A percentile compares a stretch with the other conserved stretches of the same genome.
Conservation (phyloP, 2,113 vertebrate species). For the Amblyopsis rosae region DNA sequence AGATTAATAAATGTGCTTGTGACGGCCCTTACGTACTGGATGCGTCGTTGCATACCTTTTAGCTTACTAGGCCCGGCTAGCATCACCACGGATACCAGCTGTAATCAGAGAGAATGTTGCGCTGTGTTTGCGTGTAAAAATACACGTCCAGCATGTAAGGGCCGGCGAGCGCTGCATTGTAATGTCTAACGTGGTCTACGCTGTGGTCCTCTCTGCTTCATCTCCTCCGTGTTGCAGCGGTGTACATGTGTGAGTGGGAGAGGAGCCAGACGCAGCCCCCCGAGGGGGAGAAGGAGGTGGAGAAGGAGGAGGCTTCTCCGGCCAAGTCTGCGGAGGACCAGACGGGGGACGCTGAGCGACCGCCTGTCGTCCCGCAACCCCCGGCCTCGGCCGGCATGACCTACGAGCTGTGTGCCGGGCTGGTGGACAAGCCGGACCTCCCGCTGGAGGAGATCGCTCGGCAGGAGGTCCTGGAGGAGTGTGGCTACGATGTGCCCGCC, state of each 20-base stretch:
- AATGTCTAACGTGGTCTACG: background rate
- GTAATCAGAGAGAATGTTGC: too few relatives aligned
- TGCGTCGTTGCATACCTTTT: too few relatives aligned
- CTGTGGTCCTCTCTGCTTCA: background rate
- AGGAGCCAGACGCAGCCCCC: conserved; percentile 70
- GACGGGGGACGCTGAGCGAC: conserved; percentile 36
- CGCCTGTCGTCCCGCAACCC: conserved; percentile 57
- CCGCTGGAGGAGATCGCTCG: conserved; percentile 89
- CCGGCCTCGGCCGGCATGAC: conserved; percentile 83
- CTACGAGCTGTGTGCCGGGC: conserved; percentile 90
- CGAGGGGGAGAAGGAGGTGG: conserved; percentile 42
- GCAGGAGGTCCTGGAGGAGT: conserved; percentile 89
- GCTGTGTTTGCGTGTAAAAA: too few relatives aligned
- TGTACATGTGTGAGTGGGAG: conserved; percentile 88
- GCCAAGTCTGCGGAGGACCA: conserved; percentile 54
- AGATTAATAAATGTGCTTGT: too few relatives aligned
- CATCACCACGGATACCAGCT: too few relatives aligned
- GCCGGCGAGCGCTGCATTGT: too few relatives aligned
- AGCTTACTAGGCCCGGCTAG: too few relatives aligned
- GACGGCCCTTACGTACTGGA: too few relatives aligned
- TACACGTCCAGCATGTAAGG: too few relatives aligned
- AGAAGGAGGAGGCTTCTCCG: conserved; percentile 49
- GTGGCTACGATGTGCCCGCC: conserved; percentile 82
- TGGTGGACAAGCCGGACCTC: conserved; percentile 88
- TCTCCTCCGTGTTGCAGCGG: conserved; percentile 73